phyloP scores from a whole-genome alignment of 2,113 vertebrate species.

The Tyrannus savana region DNA sequence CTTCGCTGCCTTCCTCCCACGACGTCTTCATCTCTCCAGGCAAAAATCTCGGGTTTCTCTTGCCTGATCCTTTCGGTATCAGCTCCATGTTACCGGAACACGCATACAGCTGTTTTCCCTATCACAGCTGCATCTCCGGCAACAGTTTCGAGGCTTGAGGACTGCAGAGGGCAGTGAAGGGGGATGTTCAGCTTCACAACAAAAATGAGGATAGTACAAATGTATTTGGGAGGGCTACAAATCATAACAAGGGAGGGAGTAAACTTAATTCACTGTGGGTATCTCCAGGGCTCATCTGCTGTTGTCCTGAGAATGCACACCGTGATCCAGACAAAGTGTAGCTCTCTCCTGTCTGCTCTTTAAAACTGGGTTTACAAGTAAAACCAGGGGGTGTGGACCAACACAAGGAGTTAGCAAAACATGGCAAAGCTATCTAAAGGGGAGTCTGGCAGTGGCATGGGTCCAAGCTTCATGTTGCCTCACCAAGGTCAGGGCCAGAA shows the following conservation, averaged over 20 bases:
- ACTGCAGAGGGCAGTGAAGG: constrained; percentile 14
- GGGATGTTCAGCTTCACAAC: neutral
- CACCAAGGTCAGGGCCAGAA: constrained; percentile 13
- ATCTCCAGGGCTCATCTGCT: neutral
- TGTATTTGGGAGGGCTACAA: neutral
- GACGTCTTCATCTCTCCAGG: neutral
- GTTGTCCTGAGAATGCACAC: neutral
- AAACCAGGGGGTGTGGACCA: neutral
- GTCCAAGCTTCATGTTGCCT: neutral
- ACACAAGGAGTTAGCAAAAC: neutral
- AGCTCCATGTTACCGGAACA: constrained; percentile 24
- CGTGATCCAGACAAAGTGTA: neutral
- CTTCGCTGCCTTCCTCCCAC: neutral
- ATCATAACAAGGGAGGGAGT: neutral
- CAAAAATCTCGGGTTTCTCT: constrained; percentile 26
- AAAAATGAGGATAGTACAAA: neutral
- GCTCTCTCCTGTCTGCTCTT: neutral
- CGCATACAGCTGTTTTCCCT: constrained; percentile 21
- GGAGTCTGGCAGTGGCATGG: neutral
- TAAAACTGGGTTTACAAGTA: neutral
- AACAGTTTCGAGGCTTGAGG: neutral
- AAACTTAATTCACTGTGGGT: neutral
- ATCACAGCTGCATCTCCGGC: constrained; percentile 16
- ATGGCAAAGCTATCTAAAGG: neutral
- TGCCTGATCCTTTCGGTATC: neutral